Percentiles rank a stretch among this genome's conserved stretches.
phyloP scores from a whole-genome alignment of 2,888 invertebrate genomes.

The Hoplodrina ambigua region DNA sequence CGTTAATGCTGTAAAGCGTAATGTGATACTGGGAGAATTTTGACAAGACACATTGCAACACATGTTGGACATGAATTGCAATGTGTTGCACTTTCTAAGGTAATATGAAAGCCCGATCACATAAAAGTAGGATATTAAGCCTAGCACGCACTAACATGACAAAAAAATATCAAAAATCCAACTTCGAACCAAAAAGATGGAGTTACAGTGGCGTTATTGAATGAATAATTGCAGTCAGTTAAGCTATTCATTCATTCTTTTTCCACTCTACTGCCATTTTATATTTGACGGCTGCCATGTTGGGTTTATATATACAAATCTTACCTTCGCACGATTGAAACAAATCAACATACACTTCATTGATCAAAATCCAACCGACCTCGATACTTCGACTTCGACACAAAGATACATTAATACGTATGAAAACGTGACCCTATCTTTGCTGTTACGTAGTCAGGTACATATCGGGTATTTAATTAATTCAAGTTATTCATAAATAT shows the following conservation, averaged over 20 bases:
- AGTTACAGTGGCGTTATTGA: background rate
- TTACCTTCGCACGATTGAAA: too few species aligned
- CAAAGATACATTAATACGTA: too few species aligned
- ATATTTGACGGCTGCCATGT: too few species aligned
- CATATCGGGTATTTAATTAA: too few species aligned
- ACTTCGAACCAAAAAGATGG: too few species aligned
- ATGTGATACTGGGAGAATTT: conserved; percentile 35
- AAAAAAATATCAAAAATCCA: background rate
- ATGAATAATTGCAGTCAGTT: background rate
- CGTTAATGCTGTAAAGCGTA: conserved; percentile 24
- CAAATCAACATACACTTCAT: too few species aligned
- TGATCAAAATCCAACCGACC: background rate
- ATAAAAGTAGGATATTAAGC: conserved; percentile 10
- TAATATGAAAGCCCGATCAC: conserved; percentile 10
- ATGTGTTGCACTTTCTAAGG: conserved; percentile 28
- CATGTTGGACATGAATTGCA: conserved; percentile 24
- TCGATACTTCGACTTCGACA: too few species aligned
- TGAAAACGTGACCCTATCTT: too few species aligned
- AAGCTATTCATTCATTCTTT: background rate
- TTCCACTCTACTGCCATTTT: too few species aligned
- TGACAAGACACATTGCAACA: conserved; percentile 35
- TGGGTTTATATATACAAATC: too few species aligned
- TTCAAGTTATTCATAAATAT: too few species aligned
- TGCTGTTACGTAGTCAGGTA: too few species aligned
- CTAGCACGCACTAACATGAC: conserved; percentile 32